Evolutionary conservation across 2,888 invertebrate genomes (phyloP).

Genomic region (Calliopum simillimum): DNA sequence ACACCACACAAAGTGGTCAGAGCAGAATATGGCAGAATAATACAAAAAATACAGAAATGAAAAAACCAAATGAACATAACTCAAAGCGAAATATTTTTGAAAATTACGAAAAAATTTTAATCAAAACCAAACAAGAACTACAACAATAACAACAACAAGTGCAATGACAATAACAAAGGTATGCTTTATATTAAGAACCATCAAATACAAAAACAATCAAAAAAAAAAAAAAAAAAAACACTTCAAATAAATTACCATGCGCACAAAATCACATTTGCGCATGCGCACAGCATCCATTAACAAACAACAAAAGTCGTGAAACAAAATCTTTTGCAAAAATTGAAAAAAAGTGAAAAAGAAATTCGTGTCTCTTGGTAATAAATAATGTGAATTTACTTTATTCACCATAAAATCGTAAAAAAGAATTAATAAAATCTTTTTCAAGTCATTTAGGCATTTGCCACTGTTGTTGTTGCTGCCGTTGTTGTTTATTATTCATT

Average conservation of each 20-base stretch:
- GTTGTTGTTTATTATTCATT: slow-evolving; percentile 21
- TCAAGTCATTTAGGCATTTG: too few relatives aligned
- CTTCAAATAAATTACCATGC: not conserved
- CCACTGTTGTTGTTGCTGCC: not conserved
- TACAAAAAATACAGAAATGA: not conserved
- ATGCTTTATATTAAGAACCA: too few relatives aligned
- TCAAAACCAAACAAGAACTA: too few relatives aligned
- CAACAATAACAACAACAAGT: too few relatives aligned
- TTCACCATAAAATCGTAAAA: not conserved
- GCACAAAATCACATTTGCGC: not conserved
- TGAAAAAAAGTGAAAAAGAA: not conserved
- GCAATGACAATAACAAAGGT: too few relatives aligned
- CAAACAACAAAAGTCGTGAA: slow-evolving; percentile 4
- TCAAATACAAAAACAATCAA: too few relatives aligned
- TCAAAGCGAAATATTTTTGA: too few relatives aligned
- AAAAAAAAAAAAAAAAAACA: too few relatives aligned
- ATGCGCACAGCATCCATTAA: not conserved
- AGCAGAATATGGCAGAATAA: not conserved
- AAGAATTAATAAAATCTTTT: too few relatives aligned
- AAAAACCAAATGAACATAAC: too few relatives aligned
- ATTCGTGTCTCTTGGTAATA: slow-evolving; percentile 16
- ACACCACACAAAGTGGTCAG: not conserved
- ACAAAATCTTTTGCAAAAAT: not conserved
- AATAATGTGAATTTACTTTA: slow-evolving; percentile 24
- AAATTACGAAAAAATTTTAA: too few relatives aligned